Evolutionary conservation across 2,888 invertebrate genomes (phyloP).

Genomic region (Phaonia tiefii): DNA sequence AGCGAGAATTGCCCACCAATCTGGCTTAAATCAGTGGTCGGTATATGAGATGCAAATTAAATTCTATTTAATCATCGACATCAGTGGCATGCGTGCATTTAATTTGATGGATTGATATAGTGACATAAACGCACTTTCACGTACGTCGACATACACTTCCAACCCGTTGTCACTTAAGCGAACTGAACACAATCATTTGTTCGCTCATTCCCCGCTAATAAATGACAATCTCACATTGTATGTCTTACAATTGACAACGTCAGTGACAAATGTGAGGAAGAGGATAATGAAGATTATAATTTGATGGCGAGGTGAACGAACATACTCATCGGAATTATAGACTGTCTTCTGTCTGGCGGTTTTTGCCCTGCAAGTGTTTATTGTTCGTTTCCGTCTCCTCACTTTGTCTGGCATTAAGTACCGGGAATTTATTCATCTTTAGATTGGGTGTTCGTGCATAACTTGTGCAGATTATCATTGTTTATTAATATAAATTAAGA

Average conservation of each 20-base stretch:
- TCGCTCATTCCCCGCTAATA: neutral
- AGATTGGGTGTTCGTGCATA: slow-evolving; percentile 39
- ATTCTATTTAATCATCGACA: slow-evolving; percentile 31
- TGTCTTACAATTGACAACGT: neutral
- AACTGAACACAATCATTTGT: neutral
- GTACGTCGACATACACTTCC: neutral
- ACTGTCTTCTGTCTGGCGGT: neutral
- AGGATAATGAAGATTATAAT: neutral
- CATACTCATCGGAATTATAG: neutral
- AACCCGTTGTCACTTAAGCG: neutral
- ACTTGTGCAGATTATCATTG: slow-evolving; percentile 60
- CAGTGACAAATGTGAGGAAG: too few relatives aligned
- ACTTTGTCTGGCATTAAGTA: slow-evolving; percentile 48
- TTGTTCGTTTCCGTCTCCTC: slow-evolving; percentile 1
- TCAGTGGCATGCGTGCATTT: slow-evolving; percentile 18
- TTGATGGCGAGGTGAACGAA: neutral
- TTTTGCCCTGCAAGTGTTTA: neutral
- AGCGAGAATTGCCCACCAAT: neutral
- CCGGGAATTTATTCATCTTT: slow-evolving; percentile 28
- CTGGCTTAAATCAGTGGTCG: neutral
- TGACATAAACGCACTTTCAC: neutral
- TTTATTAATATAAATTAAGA: slow-evolving; percentile 64
- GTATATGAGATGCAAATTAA: slow-evolving; percentile 38
- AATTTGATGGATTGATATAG: slow-evolving; percentile 25
- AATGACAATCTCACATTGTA: neutral